Evolutionary conservation across 2,888 invertebrate genomes (phyloP).

Genomic region (Pandemis cinnamomeana): DNA sequence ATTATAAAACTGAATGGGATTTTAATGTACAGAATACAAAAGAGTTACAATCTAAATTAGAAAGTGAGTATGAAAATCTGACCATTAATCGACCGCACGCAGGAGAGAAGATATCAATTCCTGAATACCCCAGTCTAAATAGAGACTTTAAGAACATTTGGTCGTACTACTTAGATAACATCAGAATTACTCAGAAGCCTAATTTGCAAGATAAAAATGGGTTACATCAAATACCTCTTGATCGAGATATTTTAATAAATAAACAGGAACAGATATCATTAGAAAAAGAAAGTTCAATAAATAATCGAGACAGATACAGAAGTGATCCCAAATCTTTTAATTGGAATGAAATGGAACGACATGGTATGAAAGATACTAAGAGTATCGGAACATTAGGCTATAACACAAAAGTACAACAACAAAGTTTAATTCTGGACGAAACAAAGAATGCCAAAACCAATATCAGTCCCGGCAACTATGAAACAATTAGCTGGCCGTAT

Average conservation of each 20-base stretch:
- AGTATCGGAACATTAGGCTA: not conserved
- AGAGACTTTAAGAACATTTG: slow-evolving; percentile 2
- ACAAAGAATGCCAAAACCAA: not conserved
- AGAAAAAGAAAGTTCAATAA: not conserved
- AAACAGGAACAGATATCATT: not conserved
- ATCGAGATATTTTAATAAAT: not conserved
- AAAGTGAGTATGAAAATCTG: not conserved
- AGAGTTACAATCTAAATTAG: not conserved
- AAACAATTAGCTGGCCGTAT: not conserved
- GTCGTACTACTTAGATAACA: not conserved
- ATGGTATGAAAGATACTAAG: not conserved
- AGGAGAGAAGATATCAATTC: not conserved
- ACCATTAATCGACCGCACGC: not conserved
- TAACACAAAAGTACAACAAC: not conserved
- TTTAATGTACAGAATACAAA: not conserved
- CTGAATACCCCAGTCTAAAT: not conserved
- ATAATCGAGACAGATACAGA: not conserved
- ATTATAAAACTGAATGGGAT: slow-evolving; percentile 7
- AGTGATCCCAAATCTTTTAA: not conserved
- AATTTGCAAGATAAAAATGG: not conserved
- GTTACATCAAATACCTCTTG: not conserved
- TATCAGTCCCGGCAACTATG: not conserved
- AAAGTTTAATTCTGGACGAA: not conserved
- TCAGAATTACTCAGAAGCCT: not conserved
- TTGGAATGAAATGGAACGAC: not conserved